A percentile compares a stretch with the other conserved stretches of the same genome.
These are phyloP conservation scores for Lordiphosa fenestrarum DNA, from an alignment of 2,888 invertebrate genomes.

Conservation along the genomic window DNA sequence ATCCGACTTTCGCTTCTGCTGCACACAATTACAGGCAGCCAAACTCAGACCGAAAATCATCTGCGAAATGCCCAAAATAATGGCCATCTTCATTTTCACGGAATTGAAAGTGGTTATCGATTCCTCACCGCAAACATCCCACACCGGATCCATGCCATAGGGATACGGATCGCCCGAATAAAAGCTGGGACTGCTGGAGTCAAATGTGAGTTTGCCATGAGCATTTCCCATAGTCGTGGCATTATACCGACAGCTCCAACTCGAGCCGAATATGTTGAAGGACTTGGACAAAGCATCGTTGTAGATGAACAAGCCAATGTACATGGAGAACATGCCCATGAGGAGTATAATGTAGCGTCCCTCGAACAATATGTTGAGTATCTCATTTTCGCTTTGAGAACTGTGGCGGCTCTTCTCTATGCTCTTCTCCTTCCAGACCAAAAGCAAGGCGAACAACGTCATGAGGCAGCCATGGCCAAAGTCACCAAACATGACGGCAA, in stretches of 20 bases:
- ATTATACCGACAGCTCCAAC: conserved; percentile 86
- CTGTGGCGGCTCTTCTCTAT: conserved; percentile 81
- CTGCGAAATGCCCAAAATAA: conserved; percentile 94
- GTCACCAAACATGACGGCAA: conserved; percentile 98
- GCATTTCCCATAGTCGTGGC: conserved; percentile 78
- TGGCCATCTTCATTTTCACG: conserved; percentile 97
- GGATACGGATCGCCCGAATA: conserved; percentile 83
- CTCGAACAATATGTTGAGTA: conserved; percentile 96
- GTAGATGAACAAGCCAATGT: conserved; percentile 95
- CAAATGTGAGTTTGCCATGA: conserved; percentile 82
- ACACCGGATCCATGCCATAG: conserved; percentile 90
- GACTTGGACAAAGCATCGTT: conserved; percentile 97
- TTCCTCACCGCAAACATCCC: conserved; percentile 88
- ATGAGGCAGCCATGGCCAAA: conserved; percentile 93
- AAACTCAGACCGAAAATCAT: conserved; percentile 96
- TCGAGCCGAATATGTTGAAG: conserved; percentile 93
- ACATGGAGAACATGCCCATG: conserved; percentile 98
- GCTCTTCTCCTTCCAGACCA: conserved; percentile 90
- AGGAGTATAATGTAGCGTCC: conserved; percentile 97
- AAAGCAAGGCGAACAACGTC: conserved; percentile 88
- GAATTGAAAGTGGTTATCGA: conserved; percentile 96
- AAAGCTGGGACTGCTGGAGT: conserved; percentile 81
- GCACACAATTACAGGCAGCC: conserved; percentile 87
- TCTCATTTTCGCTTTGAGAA: conserved; percentile 86
- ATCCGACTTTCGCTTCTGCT: conserved; percentile 84